Percentiles rank a stretch among this genome's conserved stretches.
Evolutionary conservation across 1,140 invertebrate species (phyloP).

Genomic region (Sycophaga agraensis): DNA sequence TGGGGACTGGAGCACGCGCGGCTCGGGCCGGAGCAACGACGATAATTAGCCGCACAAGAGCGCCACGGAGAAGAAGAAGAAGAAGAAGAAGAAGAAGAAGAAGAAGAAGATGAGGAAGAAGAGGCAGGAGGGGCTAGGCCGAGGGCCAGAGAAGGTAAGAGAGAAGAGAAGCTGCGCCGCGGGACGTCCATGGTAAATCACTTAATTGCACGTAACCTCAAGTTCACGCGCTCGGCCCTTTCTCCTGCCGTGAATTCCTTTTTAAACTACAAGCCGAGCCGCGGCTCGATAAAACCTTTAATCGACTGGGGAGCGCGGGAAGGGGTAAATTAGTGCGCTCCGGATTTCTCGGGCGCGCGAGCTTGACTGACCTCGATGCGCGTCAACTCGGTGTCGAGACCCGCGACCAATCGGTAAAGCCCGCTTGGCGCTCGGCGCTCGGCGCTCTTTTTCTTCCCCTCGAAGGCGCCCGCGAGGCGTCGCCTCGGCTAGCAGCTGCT

Average conservation of each 20-base stretch:
- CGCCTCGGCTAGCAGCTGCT: too few relatives aligned
- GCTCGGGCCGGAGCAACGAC: too few relatives aligned
- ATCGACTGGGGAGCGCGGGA: neutral
- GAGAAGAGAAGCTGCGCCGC: too few relatives aligned
- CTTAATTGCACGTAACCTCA: constrained; percentile 27
- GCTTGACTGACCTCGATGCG: neutral
- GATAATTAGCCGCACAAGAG: constrained; percentile 44
- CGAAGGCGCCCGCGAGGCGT: too few relatives aligned
- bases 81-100: too few relatives aligned
- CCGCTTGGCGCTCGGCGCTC: too few relatives aligned
- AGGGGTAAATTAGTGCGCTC: too few relatives aligned
- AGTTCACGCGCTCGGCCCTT: neutral
- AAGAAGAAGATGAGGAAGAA: neutral
- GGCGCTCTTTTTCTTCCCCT: too few relatives aligned
- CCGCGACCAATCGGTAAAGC: too few relatives aligned
- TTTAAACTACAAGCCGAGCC: too few relatives aligned
- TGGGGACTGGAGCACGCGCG: too few relatives aligned
- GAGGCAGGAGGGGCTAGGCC: neutral
- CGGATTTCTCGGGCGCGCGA: neutral
- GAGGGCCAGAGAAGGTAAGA: neutral
- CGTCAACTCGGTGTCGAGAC: neutral
- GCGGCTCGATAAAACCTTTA: neutral
- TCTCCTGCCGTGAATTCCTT: neutral
- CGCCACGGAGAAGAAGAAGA: neutral
- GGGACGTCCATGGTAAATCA: constrained; percentile 24